Conservation (phyloP, 2,888 invertebrate species). For the Nomada hirtipes region DNA sequence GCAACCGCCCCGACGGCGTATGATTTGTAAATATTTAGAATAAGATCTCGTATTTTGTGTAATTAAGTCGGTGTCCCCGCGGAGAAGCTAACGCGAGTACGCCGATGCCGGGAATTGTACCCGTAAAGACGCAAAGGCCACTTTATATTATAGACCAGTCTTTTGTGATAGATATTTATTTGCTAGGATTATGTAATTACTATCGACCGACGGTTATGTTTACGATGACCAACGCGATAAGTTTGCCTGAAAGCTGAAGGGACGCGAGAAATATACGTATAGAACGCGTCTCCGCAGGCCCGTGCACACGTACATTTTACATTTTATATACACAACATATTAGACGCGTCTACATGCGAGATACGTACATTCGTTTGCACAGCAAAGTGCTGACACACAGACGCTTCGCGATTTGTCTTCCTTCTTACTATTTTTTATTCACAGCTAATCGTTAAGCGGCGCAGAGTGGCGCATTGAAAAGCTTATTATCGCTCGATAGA, state of each 20-base stretch:
- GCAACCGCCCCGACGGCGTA: constrained; percentile 45
- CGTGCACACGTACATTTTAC: constrained; percentile 25
- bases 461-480: constrained; percentile 21
- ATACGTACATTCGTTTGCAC: constrained; percentile 46
- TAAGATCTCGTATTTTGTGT: constrained; percentile 46
- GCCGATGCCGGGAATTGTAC: constrained; percentile 8
- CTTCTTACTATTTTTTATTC: constrained; percentile 55
- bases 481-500: constrained; percentile 48
- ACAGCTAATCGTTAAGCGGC: constrained; percentile 26
- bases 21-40: constrained; percentile 64
- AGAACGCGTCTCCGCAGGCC: neutral
- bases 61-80: constrained; percentile 12
- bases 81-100: constrained; percentile 18
- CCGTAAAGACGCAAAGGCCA: constrained; percentile 58
- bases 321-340: constrained; percentile 10
- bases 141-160: constrained; percentile 75
- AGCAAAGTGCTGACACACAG: constrained; percentile 62
- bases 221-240: constrained; percentile 59
- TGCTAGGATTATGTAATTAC: constrained; percentile 74
- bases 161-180: constrained; percentile 84
- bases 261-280: constrained; percentile 37
- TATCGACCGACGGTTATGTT: constrained; percentile 75
- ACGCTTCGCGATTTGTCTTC: constrained; percentile 65
- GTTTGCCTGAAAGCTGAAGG: constrained; percentile 22
- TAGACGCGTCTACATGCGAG: neutral